Percentiles rank a stretch among this genome's conserved stretches.
phyloP scores from a whole-genome alignment of 2,888 invertebrate genomes.

The Zygogramma bicolorata region DNA sequence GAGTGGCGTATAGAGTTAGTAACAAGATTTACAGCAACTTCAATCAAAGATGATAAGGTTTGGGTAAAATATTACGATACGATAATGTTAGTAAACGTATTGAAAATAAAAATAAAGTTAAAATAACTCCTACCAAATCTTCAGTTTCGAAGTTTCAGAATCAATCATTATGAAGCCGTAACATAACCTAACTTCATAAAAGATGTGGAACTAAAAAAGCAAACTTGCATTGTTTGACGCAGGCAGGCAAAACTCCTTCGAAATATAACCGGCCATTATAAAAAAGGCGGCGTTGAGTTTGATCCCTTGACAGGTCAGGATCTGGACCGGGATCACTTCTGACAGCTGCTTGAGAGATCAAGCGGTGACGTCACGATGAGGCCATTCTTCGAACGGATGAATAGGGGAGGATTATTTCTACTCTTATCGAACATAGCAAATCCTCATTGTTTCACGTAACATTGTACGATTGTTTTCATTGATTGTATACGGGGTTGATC shows the following conservation, averaged over 20 bases:
- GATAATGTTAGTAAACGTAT: too few species aligned
- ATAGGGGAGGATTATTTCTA: neutral
- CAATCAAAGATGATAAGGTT: too few species aligned
- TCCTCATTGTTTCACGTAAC: neutral
- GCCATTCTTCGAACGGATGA: neutral
- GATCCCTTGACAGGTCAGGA: conserved; percentile 48
- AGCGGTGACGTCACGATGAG: conserved; percentile 53
- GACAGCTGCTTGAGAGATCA: conserved; percentile 47
- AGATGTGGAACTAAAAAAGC: too few species aligned
- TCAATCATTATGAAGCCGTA: too few species aligned
- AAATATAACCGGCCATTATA: conserved; percentile 50
- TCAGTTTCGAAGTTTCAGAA: too few species aligned
- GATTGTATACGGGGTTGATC: neutral
- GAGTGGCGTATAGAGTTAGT: too few species aligned
- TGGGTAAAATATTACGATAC: too few species aligned
- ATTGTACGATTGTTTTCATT: neutral
- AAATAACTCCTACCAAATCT: too few species aligned
- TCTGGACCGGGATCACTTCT: conserved; percentile 40
- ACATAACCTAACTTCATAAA: too few species aligned
- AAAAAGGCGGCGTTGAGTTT: conserved; percentile 58
- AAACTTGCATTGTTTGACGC: neutral
- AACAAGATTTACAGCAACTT: too few species aligned
- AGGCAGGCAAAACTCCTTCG: neutral
- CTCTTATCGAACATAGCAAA: too few species aligned
- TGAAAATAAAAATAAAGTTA: too few species aligned